Evolutionary conservation across 1,140 invertebrate genomes (phyloP).

Genomic region (Papilio dardanus): DNA sequence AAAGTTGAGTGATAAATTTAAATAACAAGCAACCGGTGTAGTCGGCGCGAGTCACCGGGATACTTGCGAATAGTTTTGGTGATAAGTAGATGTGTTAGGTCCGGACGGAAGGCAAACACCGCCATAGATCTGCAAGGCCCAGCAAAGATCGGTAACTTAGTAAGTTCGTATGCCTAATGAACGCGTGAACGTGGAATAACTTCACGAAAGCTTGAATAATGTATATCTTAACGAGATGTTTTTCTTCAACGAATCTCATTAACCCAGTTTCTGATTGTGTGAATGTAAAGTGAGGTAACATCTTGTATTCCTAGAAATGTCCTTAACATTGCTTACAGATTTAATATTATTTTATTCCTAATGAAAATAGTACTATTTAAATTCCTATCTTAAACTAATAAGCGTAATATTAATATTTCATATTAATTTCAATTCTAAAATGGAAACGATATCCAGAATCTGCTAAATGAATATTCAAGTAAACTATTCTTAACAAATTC

Average conservation of each 20-base stretch:
- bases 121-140: not conserved
- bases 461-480: constrained; percentile 7
- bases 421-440: not conserved
- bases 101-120: constrained; percentile 57
- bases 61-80: constrained; percentile 80
- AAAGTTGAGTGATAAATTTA: constrained; percentile 82
- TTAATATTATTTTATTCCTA: not conserved
- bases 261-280: constrained; percentile 80
- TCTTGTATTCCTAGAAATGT: constrained; percentile 58
- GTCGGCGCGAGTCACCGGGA: constrained; percentile 57
- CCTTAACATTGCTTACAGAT: constrained; percentile 27
- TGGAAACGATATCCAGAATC: not conserved
- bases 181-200: constrained; percentile 80
- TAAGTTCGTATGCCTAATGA: constrained; percentile 72
- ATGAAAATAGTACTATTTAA: not conserved
- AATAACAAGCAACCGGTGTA: constrained; percentile 70
- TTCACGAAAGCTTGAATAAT: constrained; percentile 80
- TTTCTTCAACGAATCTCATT: constrained; percentile 81
- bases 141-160: constrained; percentile 59
- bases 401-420: not conserved
- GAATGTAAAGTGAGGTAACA: constrained; percentile 77
- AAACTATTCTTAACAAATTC: constrained; percentile 29
- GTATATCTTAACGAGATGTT: constrained; percentile 82
- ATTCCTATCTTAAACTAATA: not conserved
- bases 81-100: constrained; percentile 70